These are phyloP conservation scores for Petaurus breviceps DNA, from an alignment of 2,113 vertebrate genomes.

Conservation along the genomic window DNA sequence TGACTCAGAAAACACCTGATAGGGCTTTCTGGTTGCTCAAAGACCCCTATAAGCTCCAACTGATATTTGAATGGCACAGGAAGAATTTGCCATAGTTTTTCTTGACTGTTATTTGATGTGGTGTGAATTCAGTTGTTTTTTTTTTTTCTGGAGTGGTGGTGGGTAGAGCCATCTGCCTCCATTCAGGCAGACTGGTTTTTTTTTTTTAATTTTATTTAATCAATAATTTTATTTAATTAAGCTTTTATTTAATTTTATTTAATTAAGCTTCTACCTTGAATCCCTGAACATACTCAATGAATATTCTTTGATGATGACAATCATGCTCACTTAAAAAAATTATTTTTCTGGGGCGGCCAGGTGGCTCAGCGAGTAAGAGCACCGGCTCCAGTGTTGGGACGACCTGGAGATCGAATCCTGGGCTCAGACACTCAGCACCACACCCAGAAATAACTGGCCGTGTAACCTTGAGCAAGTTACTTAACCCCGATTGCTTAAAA, in stretches of 20 bases:
- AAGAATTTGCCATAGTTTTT: not conserved
- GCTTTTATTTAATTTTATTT: not conserved
- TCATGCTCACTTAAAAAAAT: not conserved
- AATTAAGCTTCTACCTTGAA: not conserved
- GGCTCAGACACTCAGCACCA: too few relatives aligned
- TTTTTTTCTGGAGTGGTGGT: not conserved
- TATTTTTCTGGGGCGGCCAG: too few relatives aligned
- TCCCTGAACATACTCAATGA: not conserved
- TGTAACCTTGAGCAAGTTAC: too few relatives aligned
- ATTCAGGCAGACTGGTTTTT: not conserved
- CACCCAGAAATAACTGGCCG: too few relatives aligned
- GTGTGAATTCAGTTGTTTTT: not conserved
- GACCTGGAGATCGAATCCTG: too few relatives aligned
- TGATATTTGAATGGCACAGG: not conserved
- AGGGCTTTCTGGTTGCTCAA: not conserved
- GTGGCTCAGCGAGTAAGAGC: too few relatives aligned
- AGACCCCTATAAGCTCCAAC: not conserved
- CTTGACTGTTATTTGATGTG: not conserved
- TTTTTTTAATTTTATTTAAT: not conserved
- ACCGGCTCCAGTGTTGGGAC: too few relatives aligned
- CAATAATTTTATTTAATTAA: not conserved
- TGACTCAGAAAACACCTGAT: not conserved
- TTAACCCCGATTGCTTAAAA: too few relatives aligned
- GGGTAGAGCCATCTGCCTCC: not conserved
- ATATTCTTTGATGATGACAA: not conserved